Percentiles rank a stretch among this genome's conserved stretches.
Conservation (phyloP, 2,888 invertebrate species). For the Petrophora chlorosata region DNA sequence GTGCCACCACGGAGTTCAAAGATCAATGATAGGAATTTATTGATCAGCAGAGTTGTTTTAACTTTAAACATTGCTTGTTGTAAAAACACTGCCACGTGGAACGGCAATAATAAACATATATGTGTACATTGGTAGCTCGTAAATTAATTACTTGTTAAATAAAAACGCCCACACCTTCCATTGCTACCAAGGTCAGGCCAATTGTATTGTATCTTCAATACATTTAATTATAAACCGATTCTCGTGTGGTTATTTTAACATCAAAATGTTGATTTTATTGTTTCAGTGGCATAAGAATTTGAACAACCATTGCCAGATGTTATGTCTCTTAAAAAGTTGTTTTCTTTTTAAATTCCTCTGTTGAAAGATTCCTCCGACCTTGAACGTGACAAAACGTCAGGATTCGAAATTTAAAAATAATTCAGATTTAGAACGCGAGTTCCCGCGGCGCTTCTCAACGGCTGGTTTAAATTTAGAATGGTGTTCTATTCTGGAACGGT, state of each 20-base stretch:
- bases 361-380: constrained; percentile 64
- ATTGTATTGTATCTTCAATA: constrained; percentile 36
- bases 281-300: constrained; percentile 42
- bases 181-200: constrained; percentile 47
- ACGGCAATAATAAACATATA: constrained; percentile 6
- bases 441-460: constrained; percentile 77
- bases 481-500: constrained; percentile 76
- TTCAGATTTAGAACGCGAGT: constrained; percentile 69
- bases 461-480: constrained; percentile 77
- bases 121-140: not conserved
- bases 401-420: constrained; percentile 73
- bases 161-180: constrained; percentile 48
- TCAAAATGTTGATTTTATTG: constrained; percentile 53
- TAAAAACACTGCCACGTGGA: constrained; percentile 15
- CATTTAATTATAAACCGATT: constrained; percentile 50
- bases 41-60: not conserved
- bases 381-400: constrained; percentile 77
- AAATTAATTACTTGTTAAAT: constrained; percentile 33
- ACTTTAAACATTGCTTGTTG: too few species aligned
- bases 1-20: not conserved
- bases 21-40: not conserved
- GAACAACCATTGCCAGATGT: constrained; percentile 60
- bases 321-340: constrained; percentile 40
- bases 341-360: constrained; percentile 40
- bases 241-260: constrained; percentile 45